Conservation (phyloP, 1,140 invertebrate species). For the Bilobella aurantiaca region DNA sequence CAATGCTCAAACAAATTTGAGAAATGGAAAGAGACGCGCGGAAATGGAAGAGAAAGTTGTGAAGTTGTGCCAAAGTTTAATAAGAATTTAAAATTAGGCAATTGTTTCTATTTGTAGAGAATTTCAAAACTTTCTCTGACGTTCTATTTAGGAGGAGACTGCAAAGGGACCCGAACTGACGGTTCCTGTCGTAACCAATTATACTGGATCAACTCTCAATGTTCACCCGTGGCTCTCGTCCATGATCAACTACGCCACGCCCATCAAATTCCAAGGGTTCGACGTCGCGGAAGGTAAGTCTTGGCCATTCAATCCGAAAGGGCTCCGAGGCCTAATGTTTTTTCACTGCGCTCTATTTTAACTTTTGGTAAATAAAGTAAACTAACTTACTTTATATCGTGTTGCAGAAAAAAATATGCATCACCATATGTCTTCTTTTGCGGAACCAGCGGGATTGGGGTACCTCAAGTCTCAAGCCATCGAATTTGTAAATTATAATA, state of each 20-base stretch:
- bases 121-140: no score
- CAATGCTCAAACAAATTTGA: no score
- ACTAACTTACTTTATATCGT: conserved; percentile 32
- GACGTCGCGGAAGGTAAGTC: conserved; percentile 86
- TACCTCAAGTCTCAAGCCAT: conserved; percentile 91
- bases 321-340: not conserved
- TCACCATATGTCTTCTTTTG: conserved; percentile 98
- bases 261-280: conserved; percentile 97
- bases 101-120: no score
- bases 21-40: no score
- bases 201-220: conserved; percentile 95
- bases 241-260: conserved; percentile 98
- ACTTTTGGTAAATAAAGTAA: not conserved
- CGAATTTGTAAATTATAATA: conserved; percentile 99
- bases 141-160: not conserved
- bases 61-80: no score
- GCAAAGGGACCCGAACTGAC: conserved; percentile 15
- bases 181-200: conserved; percentile 44
- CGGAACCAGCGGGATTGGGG: conserved; percentile 87
- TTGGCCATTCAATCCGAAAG: not conserved
- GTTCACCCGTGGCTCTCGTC: conserved; percentile 97
- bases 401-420: conserved; percentile 79
- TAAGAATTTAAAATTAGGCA: no score
- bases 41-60: no score
- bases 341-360: not conserved